These are phyloP conservation scores for Apodemus speciosus DNA, from an alignment of 2,113 vertebrate genomes.

Conservation along the genomic window DNA sequence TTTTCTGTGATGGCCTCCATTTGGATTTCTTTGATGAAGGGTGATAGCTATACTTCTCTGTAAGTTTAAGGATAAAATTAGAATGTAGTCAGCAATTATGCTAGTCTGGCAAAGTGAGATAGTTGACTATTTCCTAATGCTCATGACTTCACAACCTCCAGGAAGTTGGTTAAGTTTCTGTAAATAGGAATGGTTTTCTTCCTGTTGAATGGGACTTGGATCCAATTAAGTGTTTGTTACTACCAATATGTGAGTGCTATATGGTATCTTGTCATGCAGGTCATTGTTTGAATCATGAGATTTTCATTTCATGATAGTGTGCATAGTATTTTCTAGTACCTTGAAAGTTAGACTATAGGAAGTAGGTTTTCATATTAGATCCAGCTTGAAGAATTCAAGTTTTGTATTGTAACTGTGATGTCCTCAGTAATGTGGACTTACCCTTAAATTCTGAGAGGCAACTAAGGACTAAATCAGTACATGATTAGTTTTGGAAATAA, in stretches of 20 bases:
- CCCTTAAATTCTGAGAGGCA: neutral
- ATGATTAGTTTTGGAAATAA: neutral
- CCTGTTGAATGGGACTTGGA: neutral
- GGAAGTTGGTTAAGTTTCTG: neutral
- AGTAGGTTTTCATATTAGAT: neutral
- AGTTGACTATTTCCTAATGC: neutral
- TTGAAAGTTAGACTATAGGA: neutral
- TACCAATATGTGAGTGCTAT: neutral
- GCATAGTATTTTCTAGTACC: neutral
- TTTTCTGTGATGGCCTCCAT: neutral
- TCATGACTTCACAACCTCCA: neutral
- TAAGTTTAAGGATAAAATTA: neutral
- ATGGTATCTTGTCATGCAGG: neutral
- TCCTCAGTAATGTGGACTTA: neutral
- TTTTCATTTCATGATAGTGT: neutral
- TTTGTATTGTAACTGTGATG: neutral
- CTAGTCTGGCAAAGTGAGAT: neutral
- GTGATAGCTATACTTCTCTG: neutral
- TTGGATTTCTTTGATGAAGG: neutral
- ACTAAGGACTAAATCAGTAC: neutral
- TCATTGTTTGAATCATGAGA: neutral
- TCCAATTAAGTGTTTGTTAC: neutral
- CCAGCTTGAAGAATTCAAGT: neutral
- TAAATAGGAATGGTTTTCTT: neutral
- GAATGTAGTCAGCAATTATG: neutral